Evolutionary conservation across 2,888 invertebrate genomes (phyloP), one percentile per base, ranked within the genome.

Genomic region (Epistrophella euchroma): DNA sequence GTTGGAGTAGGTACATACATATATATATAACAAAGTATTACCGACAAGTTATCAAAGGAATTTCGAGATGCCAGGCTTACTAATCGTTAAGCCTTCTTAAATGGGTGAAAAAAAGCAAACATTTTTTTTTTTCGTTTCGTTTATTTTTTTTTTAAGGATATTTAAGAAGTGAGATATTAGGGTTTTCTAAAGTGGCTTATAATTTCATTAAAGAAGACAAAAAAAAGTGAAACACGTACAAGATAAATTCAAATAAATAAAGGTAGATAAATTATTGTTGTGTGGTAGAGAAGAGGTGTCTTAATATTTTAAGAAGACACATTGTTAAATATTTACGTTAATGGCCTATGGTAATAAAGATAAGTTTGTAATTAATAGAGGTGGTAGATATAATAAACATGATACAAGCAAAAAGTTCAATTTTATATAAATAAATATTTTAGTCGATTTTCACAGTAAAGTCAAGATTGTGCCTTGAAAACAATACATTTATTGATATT

Each of bases 291-390:
- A 28, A 5, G 7, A 17, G 47, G 28, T 66, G 32, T 17, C 32
- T 47, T 47, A 47, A 66, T 66, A 47, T 19, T 47, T 47, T 66
- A 66, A 66, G 43, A 66, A 66, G 66, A 66, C 47, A 66, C 43
- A 66, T 35, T 66, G 66, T 47, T 32, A 47, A 66, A 19, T 47
- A 66, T 47, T 66, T 35, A 66, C 47, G 45, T 66, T 66, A 66
- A 66, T 66, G 32, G 47, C 32, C 47, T 32, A 32, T 4, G 47
- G 45, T 47, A 28, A 50, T 32, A 66, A 47, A 66, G 66, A 66
- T 66, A 66, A 66, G 47, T 66, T 47, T 66, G 47, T 66, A 32
- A 66, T 66, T 47, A 35, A 66, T 47, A 47, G 47, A 47, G 64
- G 64, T 25, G 4, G 32, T 32, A 32, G 1, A 6, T 32, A 32